Conservation (phyloP, 2,888 invertebrate genomes). For the Chaetogeoica ovagalla region DNA sequence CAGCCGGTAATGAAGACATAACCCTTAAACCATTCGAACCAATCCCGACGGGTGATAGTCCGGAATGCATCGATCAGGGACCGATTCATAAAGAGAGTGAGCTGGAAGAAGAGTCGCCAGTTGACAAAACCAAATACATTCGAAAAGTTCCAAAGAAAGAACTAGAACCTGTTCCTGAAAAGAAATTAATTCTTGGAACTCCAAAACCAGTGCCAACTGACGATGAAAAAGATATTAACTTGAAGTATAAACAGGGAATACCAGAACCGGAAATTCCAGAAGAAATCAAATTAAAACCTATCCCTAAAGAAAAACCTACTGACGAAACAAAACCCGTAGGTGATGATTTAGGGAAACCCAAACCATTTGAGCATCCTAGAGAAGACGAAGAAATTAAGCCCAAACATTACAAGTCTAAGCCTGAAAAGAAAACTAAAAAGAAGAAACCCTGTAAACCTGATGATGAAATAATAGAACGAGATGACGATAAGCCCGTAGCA, state of each 20-base stretch:
- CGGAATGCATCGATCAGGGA: slow-evolving; percentile 54
- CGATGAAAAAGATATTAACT: slow-evolving; percentile 59
- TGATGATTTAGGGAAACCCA: slow-evolving; percentile 58
- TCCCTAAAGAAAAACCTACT: slow-evolving; percentile 58
- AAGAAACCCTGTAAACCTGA: slow-evolving; percentile 52
- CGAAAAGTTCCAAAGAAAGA: slow-evolving; percentile 56
- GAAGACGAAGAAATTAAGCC: slow-evolving; percentile 10
- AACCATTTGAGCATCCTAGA: slow-evolving; percentile 56
- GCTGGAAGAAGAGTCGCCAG: slow-evolving; percentile 44
- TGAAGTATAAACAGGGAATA: slow-evolving; percentile 60
- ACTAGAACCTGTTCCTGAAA: slow-evolving; percentile 56
- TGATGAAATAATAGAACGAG: background rate
- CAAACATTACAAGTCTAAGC: slow-evolving; percentile 55
- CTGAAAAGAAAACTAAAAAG: slow-evolving; percentile 56
- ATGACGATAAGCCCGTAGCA: background rate
- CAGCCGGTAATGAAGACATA: slow-evolving; percentile 55
- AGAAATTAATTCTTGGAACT: slow-evolving; percentile 56
- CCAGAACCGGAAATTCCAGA: slow-evolving; percentile 60
- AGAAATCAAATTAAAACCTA: slow-evolving; percentile 58
- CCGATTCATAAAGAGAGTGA: slow-evolving; percentile 54
- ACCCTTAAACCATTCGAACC: slow-evolving; percentile 58
- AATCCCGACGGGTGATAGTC: slow-evolving; percentile 55
- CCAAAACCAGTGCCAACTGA: slow-evolving; percentile 57
- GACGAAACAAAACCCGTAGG: slow-evolving; percentile 57
- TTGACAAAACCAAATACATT: slow-evolving; percentile 54